Base-by-base conservation (phyloP, 1,140 invertebrate genomes). In the Telenomus remus region DNA sequence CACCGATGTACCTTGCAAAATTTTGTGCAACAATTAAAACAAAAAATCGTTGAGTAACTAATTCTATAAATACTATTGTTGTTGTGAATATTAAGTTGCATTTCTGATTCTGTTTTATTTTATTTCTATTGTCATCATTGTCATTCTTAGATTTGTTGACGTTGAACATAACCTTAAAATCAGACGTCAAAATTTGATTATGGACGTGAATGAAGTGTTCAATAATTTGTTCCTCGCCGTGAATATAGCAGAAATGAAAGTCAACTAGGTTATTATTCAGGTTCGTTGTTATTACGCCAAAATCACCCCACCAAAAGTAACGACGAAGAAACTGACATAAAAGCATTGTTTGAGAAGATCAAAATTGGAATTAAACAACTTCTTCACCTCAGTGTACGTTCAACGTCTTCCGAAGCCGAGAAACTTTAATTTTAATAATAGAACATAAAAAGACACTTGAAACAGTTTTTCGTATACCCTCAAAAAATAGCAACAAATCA, bases 281-380 rank as follows among this genome's bases (percentile, higher is more conserved):
- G n/a, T n/a, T n/a, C n/a, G n/a, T n/a, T n/a, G 5, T 76, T 85
- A 10, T 66, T 81, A 19, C 83, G 80, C 59, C 19, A 80, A 77
- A 48, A 76, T 56, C 15, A 78, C 44, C 56, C 47, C 2, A 42
- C 81, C 0, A 81, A 74, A 16, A 85, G 82, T n/a, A 95, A 95
- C 81, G 88, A 90, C 27, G 90, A 91, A 46, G 85, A 91, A 0
- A 81, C 90, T 27, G 92, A 95, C 81, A 90, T 94, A 71, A 79
- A 92, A 54, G 87, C 85, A n/a, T 80, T 85, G 27, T 81, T 91
- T 12, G 90, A 93, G 69, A 85, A 86, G 37, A 92, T 95, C 37
- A 90, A 93, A 88, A 79, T 90, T 89, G 1, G 89, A 92, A 47
- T 94, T 91, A 82, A 92, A 91, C 57, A 92, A 91, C 76, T 85